Evolutionary conservation across 2,797 vertebrate species (phyloP).

Genomic region (Huso huso): DNA sequence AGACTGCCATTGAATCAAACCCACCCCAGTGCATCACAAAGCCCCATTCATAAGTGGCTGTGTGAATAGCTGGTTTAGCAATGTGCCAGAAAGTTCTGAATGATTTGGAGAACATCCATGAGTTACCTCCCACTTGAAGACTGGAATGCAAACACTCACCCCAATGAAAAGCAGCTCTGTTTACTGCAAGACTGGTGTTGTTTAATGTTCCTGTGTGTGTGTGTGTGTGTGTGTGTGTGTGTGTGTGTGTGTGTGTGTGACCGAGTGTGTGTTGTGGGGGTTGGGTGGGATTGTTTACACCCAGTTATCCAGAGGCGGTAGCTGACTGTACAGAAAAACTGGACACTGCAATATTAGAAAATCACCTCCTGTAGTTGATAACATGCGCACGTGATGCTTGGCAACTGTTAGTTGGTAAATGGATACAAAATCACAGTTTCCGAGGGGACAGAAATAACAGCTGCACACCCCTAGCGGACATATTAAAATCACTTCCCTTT

Average conservation of each 20-base stretch:
- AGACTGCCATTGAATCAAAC: constrained; percentile 47
- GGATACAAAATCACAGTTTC: too few relatives aligned
- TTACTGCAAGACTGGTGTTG: constrained; percentile 29
- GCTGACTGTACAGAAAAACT: too few relatives aligned
- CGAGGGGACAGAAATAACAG: too few relatives aligned
- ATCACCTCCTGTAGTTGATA: too few relatives aligned
- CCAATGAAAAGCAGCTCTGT: constrained; percentile 36
- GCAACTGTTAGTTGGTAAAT: too few relatives aligned
- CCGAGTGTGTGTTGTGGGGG: background rate
- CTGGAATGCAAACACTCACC: constrained; percentile 47
- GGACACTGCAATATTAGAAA: too few relatives aligned
- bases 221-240: background rate
- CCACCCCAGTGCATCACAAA: constrained; percentile 52
- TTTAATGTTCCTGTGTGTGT: background rate
- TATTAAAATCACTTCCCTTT: too few relatives aligned
- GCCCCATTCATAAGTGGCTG: constrained; percentile 50
- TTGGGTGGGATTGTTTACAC: background rate
- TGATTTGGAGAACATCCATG: constrained; percentile 41
- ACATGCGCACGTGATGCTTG: too few relatives aligned
- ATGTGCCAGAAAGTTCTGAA: constrained; percentile 40
- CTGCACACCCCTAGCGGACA: too few relatives aligned
- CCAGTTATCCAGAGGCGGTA: too few relatives aligned
- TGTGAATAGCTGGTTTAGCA: constrained; percentile 60
- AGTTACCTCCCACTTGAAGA: constrained; percentile 41
- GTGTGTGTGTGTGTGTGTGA: background rate